Conservation (phyloP, 1,140 invertebrate genomes). For the Dinothrombium tinctorium region DNA sequence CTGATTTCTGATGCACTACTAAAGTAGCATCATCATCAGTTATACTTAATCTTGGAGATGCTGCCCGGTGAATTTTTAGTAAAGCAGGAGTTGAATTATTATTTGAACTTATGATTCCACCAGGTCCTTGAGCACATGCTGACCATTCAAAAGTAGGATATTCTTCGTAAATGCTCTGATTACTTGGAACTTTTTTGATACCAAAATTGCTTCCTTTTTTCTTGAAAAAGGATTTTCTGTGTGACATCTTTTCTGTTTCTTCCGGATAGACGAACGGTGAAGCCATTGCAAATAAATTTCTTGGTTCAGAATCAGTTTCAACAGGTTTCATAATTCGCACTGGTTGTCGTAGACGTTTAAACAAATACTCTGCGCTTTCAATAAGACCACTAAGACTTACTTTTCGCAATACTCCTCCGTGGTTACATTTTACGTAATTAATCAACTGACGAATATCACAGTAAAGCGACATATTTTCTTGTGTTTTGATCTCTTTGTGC, state of each 20-base stretch:
- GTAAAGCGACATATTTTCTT: slow-evolving; percentile 79
- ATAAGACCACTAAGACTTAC: slow-evolving; percentile 73
- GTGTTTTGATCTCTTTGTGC: slow-evolving; percentile 55
- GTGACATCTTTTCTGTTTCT: slow-evolving; percentile 15
- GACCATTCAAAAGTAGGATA: background rate
- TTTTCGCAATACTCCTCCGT: slow-evolving; percentile 72
- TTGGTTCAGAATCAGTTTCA: background rate
- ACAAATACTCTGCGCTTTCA: slow-evolving; percentile 32
- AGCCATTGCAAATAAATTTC: background rate
- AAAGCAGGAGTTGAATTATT: slow-evolving; percentile 17
- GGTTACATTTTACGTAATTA: slow-evolving; percentile 79
- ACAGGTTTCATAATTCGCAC: background rate
- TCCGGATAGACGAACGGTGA: slow-evolving; percentile 8
- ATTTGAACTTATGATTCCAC: background rate
- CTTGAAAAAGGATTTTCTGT: slow-evolving; percentile 47
- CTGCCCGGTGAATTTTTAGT: slow-evolving; percentile 15
- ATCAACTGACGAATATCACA: slow-evolving; percentile 78
- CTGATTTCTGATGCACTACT: slow-evolving; percentile 4
- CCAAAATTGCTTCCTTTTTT: slow-evolving; percentile 37
- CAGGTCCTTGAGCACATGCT: background rate
- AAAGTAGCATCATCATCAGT: slow-evolving; percentile 19
- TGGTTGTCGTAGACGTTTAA: background rate
- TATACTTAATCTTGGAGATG: slow-evolving; percentile 18
- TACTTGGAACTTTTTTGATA: slow-evolving; percentile 15
- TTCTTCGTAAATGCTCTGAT: slow-evolving; percentile 17